Conservation (phyloP, 2,888 invertebrate species). For the Dryomyza anilis region DNA sequence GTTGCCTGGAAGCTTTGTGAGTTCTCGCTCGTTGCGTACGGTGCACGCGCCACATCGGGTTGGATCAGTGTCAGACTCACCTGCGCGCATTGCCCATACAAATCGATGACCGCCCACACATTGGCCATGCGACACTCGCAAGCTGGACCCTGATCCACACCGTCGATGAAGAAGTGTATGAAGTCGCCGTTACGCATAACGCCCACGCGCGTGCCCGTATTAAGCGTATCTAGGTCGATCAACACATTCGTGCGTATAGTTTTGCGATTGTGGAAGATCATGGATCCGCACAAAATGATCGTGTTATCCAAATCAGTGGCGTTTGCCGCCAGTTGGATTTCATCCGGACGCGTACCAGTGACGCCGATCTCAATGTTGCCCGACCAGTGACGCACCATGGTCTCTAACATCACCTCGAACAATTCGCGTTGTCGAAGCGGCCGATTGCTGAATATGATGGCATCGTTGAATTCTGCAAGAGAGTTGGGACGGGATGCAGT, state of each 20-base stretch:
- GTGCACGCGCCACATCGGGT: conserved; percentile 53
- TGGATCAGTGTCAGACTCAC: conserved; percentile 65
- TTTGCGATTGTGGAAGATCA: conserved; percentile 86
- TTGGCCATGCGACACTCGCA: conserved; percentile 78
- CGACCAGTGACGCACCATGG: conserved; percentile 91
- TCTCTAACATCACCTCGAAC: conserved; percentile 89
- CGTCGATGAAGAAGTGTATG: conserved; percentile 85
- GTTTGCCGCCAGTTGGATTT: conserved; percentile 84
- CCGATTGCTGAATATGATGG: conserved; percentile 88
- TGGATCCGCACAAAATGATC: conserved; percentile 90
- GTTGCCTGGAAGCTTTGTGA: conserved; percentile 66
- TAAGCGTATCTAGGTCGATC: conserved; percentile 82
- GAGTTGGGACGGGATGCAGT: conserved; percentile 87
- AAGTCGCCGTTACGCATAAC: conserved; percentile 88
- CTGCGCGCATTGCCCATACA: conserved; percentile 94
- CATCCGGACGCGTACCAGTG: conserved; percentile 87
- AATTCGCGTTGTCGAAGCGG: conserved; percentile 87
- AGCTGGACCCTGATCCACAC: conserved; percentile 85
- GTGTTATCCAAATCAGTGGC: conserved; percentile 92
- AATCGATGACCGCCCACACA: conserved; percentile 92
- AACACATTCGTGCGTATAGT: conserved; percentile 84
- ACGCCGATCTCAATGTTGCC: conserved; percentile 90
- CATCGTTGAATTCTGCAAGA: conserved; percentile 91
- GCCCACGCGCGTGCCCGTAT: conserved; percentile 79
- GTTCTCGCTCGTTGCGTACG: conserved; percentile 63